A percentile compares a stretch with the other conserved stretches of the same genome.
Evolutionary conservation across 2,113 vertebrate species (phyloP).

Genomic region (Caranx ignobilis): DNA sequence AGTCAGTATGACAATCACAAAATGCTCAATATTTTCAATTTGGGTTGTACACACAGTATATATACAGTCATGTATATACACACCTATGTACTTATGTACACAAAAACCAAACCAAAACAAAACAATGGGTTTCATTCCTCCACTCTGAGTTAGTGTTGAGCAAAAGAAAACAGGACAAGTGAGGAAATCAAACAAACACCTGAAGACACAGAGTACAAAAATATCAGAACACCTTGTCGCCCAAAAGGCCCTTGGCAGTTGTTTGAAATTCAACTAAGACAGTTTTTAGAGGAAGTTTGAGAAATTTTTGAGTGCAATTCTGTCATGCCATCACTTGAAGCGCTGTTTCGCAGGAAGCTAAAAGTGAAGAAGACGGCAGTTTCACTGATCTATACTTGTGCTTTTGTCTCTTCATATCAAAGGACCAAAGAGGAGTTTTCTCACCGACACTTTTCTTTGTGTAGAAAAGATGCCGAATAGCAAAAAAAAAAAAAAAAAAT

Average conservation of each 20-base stretch:
- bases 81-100: conserved; percentile 76
- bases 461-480: conserved; percentile 48
- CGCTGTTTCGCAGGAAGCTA: conserved; percentile 21
- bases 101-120: conserved; percentile 10
- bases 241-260: conserved; percentile 78
- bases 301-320: conserved; percentile 74
- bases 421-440: conserved; percentile 30
- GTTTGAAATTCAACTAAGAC: conserved; percentile 47
- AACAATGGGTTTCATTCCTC: conserved; percentile 28
- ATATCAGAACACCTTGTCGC: conserved; percentile 64
- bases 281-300: conserved; percentile 50
- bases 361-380: conserved; percentile 68
- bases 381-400: conserved; percentile 62
- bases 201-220: conserved; percentile 78
- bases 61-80: conserved; percentile 63
- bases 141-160: conserved; percentile 29
- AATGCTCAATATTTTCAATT: conserved; percentile 64
- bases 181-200: conserved; percentile 70
- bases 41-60: conserved; percentile 63
- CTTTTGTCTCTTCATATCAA: conserved; percentile 52
- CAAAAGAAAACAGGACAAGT: conserved; percentile 47
- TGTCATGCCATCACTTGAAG: conserved; percentile 53
- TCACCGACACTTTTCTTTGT: conserved; percentile 23
- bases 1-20: conserved; percentile 71
- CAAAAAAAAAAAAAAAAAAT: conserved; percentile 42